These are phyloP conservation scores for Aleiodes leptofemur DNA, from an alignment of 2,888 invertebrate genomes.

Conservation along the genomic window DNA sequence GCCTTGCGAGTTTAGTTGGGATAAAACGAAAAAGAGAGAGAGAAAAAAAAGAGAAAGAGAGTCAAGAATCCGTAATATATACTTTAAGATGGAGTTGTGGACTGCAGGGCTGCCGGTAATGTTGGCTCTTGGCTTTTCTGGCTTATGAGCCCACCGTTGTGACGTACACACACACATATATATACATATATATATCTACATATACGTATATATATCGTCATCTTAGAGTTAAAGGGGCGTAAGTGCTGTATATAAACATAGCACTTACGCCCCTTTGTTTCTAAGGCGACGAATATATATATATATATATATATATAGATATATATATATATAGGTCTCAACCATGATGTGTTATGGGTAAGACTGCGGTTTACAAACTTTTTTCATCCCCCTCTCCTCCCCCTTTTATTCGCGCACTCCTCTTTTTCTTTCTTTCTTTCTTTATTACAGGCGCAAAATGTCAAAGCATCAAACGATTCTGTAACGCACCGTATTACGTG, in stretches of 20 bases:
- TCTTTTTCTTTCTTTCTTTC: background rate
- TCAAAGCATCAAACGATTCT: constrained; percentile 50
- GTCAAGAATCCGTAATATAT: constrained; percentile 24
- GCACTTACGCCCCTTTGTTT: no score
- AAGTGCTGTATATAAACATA: no score
- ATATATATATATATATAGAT: no score
- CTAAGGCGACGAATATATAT: no score
- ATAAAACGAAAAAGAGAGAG: constrained; percentile 7
- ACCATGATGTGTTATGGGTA: constrained; percentile 28
- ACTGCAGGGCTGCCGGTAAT: constrained; percentile 50
- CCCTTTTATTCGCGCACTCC: no score
- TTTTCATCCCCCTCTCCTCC: background rate
- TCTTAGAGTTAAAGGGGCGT: no score
- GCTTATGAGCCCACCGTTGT: constrained; percentile 11
- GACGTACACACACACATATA: background rate
- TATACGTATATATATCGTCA: no score
- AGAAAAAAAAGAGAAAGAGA: constrained; percentile 12
- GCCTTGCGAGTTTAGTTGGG: constrained; percentile 9
- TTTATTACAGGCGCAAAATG: constrained; percentile 37
- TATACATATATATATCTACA: no score
- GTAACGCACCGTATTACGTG: constrained; percentile 33
- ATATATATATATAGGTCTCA: background rate
- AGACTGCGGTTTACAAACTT: constrained; percentile 36
- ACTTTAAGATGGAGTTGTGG: constrained; percentile 13
- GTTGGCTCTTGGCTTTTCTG: constrained; percentile 32